phyloP scores from a whole-genome alignment of 2,888 invertebrate genomes.

The Hirtodrosophila alboralis region DNA sequence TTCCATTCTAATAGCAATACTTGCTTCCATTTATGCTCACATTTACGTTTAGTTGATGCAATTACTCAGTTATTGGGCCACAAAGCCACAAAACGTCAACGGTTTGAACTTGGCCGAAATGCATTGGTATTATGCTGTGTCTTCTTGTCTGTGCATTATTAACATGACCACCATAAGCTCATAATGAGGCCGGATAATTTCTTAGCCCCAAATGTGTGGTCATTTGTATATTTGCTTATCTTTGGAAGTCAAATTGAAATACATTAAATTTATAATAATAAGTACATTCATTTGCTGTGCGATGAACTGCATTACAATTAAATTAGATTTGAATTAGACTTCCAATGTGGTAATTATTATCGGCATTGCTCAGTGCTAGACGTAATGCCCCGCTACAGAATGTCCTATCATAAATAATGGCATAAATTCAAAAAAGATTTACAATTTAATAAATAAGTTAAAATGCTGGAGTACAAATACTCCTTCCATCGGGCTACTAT shows the following conservation, averaged over 20 bases:
- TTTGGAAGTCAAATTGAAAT: constrained; percentile 10
- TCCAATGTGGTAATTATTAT: too few relatives aligned
- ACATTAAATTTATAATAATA: constrained; percentile 2
- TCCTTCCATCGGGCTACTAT: too few relatives aligned
- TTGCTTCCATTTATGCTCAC: constrained; percentile 36
- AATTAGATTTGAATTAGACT: not conserved
- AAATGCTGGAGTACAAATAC: too few relatives aligned
- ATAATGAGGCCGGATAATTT: constrained; percentile 69
- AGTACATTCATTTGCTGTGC: not conserved
- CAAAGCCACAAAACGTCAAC: constrained; percentile 69
- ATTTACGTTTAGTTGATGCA: constrained; percentile 40
- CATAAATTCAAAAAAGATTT: too few relatives aligned
- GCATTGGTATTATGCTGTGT: constrained; percentile 33
- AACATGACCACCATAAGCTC: constrained; percentile 71
- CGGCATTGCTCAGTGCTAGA: too few relatives aligned
- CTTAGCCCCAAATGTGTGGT: constrained; percentile 54
- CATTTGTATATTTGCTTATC: constrained; percentile 7
- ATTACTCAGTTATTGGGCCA: constrained; percentile 75
- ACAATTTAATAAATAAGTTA: too few relatives aligned
- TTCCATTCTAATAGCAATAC: constrained; percentile 3
- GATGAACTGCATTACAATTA: constrained; percentile 9
- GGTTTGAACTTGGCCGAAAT: constrained; percentile 3
- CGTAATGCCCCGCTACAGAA: too few relatives aligned
- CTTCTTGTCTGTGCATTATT: constrained; percentile 77
- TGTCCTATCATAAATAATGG: too few relatives aligned